These are phyloP conservation scores for Campoplex capitator DNA, from an alignment of 2,888 invertebrate genomes.

Conservation along the genomic window DNA sequence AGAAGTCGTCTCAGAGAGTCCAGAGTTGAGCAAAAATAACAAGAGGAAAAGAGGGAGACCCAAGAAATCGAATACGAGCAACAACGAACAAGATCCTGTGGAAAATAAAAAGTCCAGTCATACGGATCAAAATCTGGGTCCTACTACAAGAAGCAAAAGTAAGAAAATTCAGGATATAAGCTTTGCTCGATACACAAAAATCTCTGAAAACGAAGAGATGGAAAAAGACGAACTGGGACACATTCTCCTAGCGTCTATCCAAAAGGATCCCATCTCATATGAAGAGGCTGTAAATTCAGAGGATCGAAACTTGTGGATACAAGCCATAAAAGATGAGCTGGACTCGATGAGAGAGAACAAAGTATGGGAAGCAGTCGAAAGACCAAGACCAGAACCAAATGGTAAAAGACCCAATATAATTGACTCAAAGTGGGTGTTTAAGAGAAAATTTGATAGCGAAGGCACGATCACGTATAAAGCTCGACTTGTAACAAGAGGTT, in stretches of 20 bases:
- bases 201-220: constrained; percentile 40
- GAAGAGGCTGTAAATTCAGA: constrained; percentile 63
- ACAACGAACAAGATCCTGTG: constrained; percentile 39
- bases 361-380: constrained; percentile 60
- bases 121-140: constrained; percentile 40
- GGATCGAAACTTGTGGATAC: constrained; percentile 53
- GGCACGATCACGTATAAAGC: constrained; percentile 63
- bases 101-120: constrained; percentile 36
- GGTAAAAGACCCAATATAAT: constrained; percentile 55
- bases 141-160: constrained; percentile 51
- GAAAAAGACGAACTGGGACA: constrained; percentile 49
- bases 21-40: constrained; percentile 36
- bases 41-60: constrained; percentile 51
- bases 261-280: constrained; percentile 59
- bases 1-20: constrained; percentile 12
- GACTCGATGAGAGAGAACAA: constrained; percentile 68
- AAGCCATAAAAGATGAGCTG: constrained; percentile 66
- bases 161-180: constrained; percentile 57
- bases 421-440: constrained; percentile 68
- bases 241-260: constrained; percentile 48
- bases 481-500: constrained; percentile 66
- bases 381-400: constrained; percentile 51
- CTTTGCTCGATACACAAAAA: constrained; percentile 52
- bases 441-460: constrained; percentile 61
- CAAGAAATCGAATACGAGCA: constrained; percentile 31